Percentiles rank a stretch among this genome's conserved stretches.
These are phyloP conservation scores for Pontoporia blainvillei DNA, from an alignment of 2,113 vertebrate genomes.

Conservation along the genomic window DNA sequence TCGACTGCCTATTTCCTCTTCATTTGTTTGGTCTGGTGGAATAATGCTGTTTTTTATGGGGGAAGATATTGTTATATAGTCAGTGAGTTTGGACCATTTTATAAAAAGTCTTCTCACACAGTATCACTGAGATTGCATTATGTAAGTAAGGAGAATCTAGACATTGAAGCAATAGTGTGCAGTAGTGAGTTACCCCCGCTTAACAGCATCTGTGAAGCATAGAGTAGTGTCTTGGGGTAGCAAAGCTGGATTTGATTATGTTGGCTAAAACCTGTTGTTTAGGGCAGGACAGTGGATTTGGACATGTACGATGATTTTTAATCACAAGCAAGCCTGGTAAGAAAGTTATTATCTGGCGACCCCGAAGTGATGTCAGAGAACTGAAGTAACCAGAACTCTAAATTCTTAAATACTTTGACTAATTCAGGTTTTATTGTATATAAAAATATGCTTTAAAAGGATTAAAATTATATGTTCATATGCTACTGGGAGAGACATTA, in stretches of 20 bases:
- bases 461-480: neutral
- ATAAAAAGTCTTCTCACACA: neutral
- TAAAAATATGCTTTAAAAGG: neutral
- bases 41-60: neutral
- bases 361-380: neutral
- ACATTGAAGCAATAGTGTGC: neutral
- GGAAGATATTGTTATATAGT: neutral
- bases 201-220: neutral
- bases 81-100: neutral
- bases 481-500: neutral
- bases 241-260: neutral
- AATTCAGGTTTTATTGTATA: neutral
- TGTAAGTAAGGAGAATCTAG: neutral
- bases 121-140: neutral
- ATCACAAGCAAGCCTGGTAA: neutral
- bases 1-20: too few relatives aligned
- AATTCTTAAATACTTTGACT: neutral
- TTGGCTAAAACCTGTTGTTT: neutral
- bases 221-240: neutral
- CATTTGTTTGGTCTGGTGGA: too few relatives aligned
- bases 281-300: neutral
- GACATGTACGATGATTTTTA: neutral
- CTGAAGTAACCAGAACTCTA: slow-evolving; percentile 26
- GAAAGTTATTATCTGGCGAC: neutral
- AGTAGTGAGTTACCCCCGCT: neutral